Evolutionary conservation across 2,797 vertebrate genomes (phyloP).

Genomic region (Philypnodon macrostomus): DNA sequence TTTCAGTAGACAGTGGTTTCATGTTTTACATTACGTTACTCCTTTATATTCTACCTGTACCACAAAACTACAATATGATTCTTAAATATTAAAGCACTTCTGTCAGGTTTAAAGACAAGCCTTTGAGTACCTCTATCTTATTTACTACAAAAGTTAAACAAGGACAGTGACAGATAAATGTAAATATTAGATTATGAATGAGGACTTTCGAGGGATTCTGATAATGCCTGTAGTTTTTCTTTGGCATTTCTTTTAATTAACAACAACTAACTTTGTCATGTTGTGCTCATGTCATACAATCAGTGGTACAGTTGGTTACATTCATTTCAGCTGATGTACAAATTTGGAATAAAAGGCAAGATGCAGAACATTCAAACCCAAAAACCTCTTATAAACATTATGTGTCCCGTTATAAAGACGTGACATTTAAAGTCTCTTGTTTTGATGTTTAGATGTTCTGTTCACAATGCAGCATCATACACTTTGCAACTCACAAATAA

Average conservation of each 20-base stretch:
- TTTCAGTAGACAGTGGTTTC: constrained; percentile 63
- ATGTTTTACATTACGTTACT: constrained; percentile 30
- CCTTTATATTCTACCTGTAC: constrained; percentile 43
- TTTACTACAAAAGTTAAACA: too few species aligned
- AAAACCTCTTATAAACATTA: constrained; percentile 4
- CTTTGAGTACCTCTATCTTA: too few species aligned
- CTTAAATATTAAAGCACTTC: constrained; percentile 32
- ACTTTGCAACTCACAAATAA: constrained; percentile 11
- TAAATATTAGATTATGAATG: too few species aligned
- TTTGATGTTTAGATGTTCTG: constrained; percentile 11
- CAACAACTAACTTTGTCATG: background rate
- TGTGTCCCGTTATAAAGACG: constrained; percentile 3
- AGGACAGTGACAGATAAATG: too few species aligned
- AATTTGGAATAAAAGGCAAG: background rate
- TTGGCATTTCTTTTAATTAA: background rate
- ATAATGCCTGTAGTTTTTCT: background rate
- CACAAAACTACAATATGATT: constrained; percentile 40
- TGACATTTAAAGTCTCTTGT: background rate
- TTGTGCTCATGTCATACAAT: constrained; percentile 11
- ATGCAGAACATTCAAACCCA: constrained; percentile 8
- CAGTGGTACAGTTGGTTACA: constrained; percentile 13
- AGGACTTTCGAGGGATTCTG: background rate
- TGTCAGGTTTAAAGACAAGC: constrained; percentile 20
- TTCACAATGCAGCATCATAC: constrained; percentile 11
- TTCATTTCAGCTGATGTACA: constrained; percentile 4